Evolutionary conservation across 2,797 vertebrate genomes (phyloP), one percentile per base, ranked within the genome.

Genomic region (Sebastes nivosus): DNA sequence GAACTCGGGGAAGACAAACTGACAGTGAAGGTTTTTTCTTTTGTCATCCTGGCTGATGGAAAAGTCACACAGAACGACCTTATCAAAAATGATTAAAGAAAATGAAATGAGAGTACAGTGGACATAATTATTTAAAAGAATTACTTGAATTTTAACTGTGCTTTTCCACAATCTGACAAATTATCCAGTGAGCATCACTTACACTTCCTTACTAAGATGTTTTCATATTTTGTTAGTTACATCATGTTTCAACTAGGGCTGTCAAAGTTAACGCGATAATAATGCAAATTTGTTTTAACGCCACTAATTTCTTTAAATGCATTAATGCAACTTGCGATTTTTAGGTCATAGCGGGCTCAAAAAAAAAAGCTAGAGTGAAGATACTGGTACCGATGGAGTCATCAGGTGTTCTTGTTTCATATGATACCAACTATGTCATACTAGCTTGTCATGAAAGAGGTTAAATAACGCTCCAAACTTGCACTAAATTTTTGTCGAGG

Each of bases 111-210:
- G 20, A 74, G 65, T 12, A 18, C 10, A 57, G 11, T 27, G 13
- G 60, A 9, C 24, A 22, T 5, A 64, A 5, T 7, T 29, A 34
- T 57, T 67, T 8, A 67, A 14, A 74, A 6, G 66, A 74, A 25
- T 66, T n/a, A 16, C 5, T 61, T 64, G 7, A 70, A 54, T 52
- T 66, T 27, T 2, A 58, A 73, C 25, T 30, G 13, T 29, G 18
- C 7, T 64, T 63, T 63, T 52, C 25, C 36, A 71, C 52, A 16
- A 67, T 73, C 54, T 74, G 36, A 72, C 18, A 69, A 81, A 60
- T 70, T 4, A 25, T 32, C 18, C n/a, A 74, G 0, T 61, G 18
- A 65, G 24, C 57, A 58, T 74, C n/a, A 54, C 6, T 68, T 58
- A 16, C 16, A 36, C n/a, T 22, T 5, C 29, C 46, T 50, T 50